Base-by-base conservation (phyloP, 2,797 vertebrate genomes). In the Coluber constrictor region DNA sequence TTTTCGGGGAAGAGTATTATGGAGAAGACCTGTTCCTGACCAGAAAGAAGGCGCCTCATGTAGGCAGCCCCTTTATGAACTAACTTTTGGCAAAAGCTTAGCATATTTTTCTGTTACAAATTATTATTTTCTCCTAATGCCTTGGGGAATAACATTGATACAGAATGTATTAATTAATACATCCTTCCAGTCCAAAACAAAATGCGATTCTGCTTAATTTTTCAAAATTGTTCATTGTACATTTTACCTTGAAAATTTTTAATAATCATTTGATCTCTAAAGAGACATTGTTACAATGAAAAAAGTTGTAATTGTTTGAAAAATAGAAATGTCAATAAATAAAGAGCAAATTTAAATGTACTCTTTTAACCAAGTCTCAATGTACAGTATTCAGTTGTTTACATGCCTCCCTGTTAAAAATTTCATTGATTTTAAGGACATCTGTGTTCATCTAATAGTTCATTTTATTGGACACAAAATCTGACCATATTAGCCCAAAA, bases 381-480 rank as follows among this genome's bases (percentile, higher is more conserved):
- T 23, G 59, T 25, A 25, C 7, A 83, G 61, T 93, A 93, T 95
- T 93, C 94, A 95, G 79, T 94, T 63, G 90, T 79, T 66, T 86
- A 4, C 89, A 87, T 13, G 23, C 0, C 20, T 87, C 11, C 55
- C 79, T 90, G 12, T 93, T 83, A 92, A 86, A 86, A 6, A 8
- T 90, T 92, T 94, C 54, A n/a, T 60, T 70, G 37, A 16, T 91
- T 55, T 90, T 18, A 0, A 13, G 87, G 86, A 5, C 89, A 29
- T 93, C 1, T 94, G 16, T 16, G 56, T 18, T 5, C 16, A 91
- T 56, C 25, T 61, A 86, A 6, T 0, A 56, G 18, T 93, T 92
- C 90, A 86, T 91, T 92, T 93, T 47, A 57, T 96, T 93, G 94
- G 70, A 1, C 56, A 51, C 37, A 83, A 90, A 95, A 93, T 88